These are phyloP conservation scores for Sminthopsis crassicaudata DNA, from an alignment of 2,113 vertebrate species.

Conservation along the genomic window DNA sequence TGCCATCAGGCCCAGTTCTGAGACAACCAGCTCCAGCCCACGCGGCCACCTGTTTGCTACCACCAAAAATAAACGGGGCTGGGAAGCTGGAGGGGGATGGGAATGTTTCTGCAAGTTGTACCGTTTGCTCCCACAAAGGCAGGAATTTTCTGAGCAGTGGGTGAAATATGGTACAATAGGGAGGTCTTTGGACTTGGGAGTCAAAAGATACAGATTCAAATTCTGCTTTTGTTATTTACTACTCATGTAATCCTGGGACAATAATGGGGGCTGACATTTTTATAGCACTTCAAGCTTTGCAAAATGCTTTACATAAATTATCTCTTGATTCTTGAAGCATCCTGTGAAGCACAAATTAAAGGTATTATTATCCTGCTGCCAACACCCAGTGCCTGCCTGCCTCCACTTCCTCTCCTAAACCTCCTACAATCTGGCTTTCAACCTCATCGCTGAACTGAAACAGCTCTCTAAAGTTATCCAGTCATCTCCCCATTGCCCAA, in stretches of 20 bases:
- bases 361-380: background rate
- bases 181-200: background rate
- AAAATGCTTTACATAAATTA: background rate
- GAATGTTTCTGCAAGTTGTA: background rate
- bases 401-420: constrained; percentile 5
- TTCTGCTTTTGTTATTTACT: background rate
- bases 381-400: background rate
- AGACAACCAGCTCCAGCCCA: constrained; percentile 24
- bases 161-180: background rate
- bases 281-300: background rate
- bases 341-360: background rate
- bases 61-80: constrained; percentile 25
- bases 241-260: background rate
- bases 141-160: background rate
- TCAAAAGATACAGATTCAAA: background rate
- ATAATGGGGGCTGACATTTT: background rate
- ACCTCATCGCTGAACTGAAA: background rate
- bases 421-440: constrained; percentile 1
- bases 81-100: background rate
- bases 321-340: background rate
- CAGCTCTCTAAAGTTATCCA: background rate
- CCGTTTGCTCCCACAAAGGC: background rate
- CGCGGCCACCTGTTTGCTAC: constrained; percentile 22
- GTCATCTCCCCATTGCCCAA: background rate
- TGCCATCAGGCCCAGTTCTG: background rate